Conservation (phyloP, 2,888 invertebrate species). For the Yponomeuta plumbellus region DNA sequence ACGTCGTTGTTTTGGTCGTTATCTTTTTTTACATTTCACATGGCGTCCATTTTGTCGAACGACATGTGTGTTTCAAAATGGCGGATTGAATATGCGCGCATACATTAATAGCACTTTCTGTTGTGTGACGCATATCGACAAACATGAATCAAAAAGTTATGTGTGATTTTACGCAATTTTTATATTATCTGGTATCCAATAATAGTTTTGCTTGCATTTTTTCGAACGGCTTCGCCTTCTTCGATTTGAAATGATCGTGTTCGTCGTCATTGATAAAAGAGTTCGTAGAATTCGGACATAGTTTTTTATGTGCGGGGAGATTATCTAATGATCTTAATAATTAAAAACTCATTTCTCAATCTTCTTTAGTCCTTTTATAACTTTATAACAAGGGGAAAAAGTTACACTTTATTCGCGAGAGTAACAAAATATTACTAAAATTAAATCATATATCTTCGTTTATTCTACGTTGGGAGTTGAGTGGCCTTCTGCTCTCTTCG, state of each 20-base stretch:
- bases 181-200: background rate
- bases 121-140: background rate
- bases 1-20: background rate
- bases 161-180: too few relatives aligned
- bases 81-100: slow-evolving; percentile 4
- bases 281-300: background rate
- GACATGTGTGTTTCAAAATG: slow-evolving; percentile 7
- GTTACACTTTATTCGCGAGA: slow-evolving; percentile 33
- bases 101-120: background rate
- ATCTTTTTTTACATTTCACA: background rate
- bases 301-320: background rate
- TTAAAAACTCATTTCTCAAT: background rate
- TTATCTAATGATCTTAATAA: background rate
- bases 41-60: slow-evolving; percentile 8
- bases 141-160: too few relatives aligned
- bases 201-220: background rate
- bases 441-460: slow-evolving; percentile 67
- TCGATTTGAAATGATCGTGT: background rate
- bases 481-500: slow-evolving; percentile 88
- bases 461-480: slow-evolving; percentile 81
- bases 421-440: slow-evolving; percentile 27
- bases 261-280: background rate
- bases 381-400: slow-evolving; percentile 51
- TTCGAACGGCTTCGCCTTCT: background rate
- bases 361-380: slow-evolving; percentile 28